Conservation (phyloP, 2,797 vertebrate species). For the Arnoldichthys spilopterus region DNA sequence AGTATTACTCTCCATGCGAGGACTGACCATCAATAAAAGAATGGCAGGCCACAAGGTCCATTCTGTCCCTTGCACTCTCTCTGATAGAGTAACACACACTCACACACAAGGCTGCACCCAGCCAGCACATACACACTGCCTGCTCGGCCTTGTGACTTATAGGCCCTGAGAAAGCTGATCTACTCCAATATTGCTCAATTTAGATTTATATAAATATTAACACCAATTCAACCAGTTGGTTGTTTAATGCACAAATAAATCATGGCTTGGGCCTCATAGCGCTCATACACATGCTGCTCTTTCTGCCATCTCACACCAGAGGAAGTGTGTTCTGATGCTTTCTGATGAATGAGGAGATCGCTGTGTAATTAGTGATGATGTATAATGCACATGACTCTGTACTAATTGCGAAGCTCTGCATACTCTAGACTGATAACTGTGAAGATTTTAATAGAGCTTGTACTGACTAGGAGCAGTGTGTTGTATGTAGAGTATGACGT, state of each 20-base stretch:
- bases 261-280: slow-evolving; percentile 34
- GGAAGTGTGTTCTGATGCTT: slow-evolving; percentile 32
- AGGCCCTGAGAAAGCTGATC: slow-evolving; percentile 31
- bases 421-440: slow-evolving; percentile 31
- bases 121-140: background rate
- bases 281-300: slow-evolving; percentile 24
- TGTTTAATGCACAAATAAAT: slow-evolving; percentile 58
- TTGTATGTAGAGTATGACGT: background rate
- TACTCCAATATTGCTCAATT: slow-evolving; percentile 57
- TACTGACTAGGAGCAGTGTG: background rate
- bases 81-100: slow-evolving; percentile 19
- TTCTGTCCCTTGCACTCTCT: slow-evolving; percentile 1
- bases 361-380: slow-evolving; percentile 58
- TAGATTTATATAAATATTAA: slow-evolving; percentile 64
- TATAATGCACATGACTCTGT: slow-evolving; percentile 45
- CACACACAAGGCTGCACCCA: slow-evolving; percentile 21
- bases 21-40: slow-evolving; percentile 64
- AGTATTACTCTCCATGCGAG: slow-evolving; percentile 58
- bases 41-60: slow-evolving; percentile 46
- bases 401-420: slow-evolving; percentile 53
- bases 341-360: slow-evolving; percentile 50
- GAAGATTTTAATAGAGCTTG: slow-evolving; percentile 40
- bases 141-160: slow-evolving; percentile 45
- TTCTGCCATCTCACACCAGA: slow-evolving; percentile 30
- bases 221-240: slow-evolving; percentile 52